phyloP scores from a whole-genome alignment of 2,888 invertebrate species.

The Colostygia pectinataria region DNA sequence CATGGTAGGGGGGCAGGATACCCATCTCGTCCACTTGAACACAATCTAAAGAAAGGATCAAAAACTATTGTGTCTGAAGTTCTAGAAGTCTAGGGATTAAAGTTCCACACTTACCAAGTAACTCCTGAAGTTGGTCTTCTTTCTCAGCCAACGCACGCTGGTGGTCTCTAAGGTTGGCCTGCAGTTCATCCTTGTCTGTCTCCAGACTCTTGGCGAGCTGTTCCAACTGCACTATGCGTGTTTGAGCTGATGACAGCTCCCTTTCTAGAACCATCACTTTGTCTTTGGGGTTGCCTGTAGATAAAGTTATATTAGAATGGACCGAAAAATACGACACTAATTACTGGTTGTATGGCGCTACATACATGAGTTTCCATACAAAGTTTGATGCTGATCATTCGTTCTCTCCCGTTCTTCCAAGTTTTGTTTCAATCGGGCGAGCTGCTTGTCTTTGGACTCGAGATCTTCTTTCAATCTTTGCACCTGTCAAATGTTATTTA shows the following conservation, averaged over 20 bases:
- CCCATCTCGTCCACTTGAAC: too few relatives aligned
- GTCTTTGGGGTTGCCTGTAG: slow-evolving; percentile 71
- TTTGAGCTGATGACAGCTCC: slow-evolving; percentile 64
- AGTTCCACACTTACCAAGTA: slow-evolving; percentile 56
- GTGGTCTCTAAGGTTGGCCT: slow-evolving; percentile 84
- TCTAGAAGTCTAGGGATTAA: too few relatives aligned
- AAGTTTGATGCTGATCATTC: slow-evolving; percentile 78
- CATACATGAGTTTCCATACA: slow-evolving; percentile 72
- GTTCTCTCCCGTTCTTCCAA: slow-evolving; percentile 84
- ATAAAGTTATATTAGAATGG: too few relatives aligned
- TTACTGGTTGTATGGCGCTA: slow-evolving; percentile 13
- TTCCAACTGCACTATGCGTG: slow-evolving; percentile 70
- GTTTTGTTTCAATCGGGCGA: slow-evolving; percentile 82
- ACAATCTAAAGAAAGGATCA: too few relatives aligned
- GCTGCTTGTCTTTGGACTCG: slow-evolving; percentile 85
- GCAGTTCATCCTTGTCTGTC: slow-evolving; percentile 87
- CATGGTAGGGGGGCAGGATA: too few relatives aligned
- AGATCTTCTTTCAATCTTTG: slow-evolving; percentile 85
- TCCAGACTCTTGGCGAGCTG: slow-evolving; percentile 73
- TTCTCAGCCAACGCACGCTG: slow-evolving; percentile 70
- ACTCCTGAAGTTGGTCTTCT: slow-evolving; percentile 69
- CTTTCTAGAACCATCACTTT: slow-evolving; percentile 68
- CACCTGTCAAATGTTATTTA: slow-evolving; percentile 64
- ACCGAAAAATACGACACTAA: not conserved
- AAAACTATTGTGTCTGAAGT: too few relatives aligned